A percentile compares a stretch with the other conserved stretches of the same genome.
These are phyloP conservation scores for Synanthedon andrenaeformis DNA, from an alignment of 2,888 invertebrate genomes.

Conservation along the genomic window DNA sequence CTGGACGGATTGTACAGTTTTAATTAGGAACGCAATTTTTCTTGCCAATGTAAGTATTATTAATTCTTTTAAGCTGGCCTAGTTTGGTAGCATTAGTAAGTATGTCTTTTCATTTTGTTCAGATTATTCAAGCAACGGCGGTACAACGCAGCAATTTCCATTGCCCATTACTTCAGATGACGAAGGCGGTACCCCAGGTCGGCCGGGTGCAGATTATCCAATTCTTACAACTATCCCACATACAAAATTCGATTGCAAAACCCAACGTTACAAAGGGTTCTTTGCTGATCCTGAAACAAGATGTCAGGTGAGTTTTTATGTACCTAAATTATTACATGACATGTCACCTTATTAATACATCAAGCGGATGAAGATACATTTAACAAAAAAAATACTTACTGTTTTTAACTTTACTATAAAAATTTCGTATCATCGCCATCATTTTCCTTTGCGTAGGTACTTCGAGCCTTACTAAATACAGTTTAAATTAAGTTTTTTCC, in stretches of 20 bases:
- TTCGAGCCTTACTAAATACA: background rate
- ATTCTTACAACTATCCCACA: slow-evolving; percentile 79
- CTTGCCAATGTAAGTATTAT: background rate
- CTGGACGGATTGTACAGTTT: background rate
- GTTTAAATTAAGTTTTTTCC: too few species aligned
- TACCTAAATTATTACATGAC: background rate
- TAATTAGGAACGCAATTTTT: background rate
- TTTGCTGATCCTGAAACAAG: slow-evolving; percentile 89
- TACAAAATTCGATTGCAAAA: slow-evolving; percentile 84
- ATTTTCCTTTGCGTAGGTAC: background rate
- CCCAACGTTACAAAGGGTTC: slow-evolving; percentile 90
- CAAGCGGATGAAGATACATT: background rate
- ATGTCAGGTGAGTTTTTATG: slow-evolving; percentile 75
- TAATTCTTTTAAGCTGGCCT: background rate
- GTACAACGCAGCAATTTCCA: slow-evolving; percentile 52
- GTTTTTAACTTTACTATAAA: too few species aligned
- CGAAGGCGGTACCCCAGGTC: slow-evolving; percentile 74
- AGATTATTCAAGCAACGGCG: slow-evolving; percentile 30
- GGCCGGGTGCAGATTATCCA: slow-evolving; percentile 85
- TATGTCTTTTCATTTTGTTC: slow-evolving; percentile 6
- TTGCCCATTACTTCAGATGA: slow-evolving; percentile 55
- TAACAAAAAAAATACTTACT: background rate
- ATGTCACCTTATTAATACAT: background rate
- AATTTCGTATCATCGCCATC: background rate
- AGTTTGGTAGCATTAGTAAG: too few species aligned